These are phyloP conservation scores for Argyrosomus japonicus DNA, from an alignment of 2,113 vertebrate species.

Conservation along the genomic window DNA sequence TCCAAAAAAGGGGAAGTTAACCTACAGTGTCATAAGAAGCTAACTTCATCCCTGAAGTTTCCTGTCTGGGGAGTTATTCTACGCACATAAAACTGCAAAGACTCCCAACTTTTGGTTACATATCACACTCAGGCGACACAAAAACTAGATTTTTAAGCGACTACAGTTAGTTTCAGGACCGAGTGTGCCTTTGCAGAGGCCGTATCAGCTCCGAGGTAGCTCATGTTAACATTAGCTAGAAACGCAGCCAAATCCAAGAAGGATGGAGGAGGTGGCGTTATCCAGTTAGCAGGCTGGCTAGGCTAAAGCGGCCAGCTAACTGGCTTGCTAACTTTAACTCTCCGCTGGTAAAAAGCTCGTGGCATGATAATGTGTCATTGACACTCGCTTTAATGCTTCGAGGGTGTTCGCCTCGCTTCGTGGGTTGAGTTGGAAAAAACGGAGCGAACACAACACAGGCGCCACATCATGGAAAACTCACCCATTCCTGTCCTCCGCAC, in stretches of 20 bases:
- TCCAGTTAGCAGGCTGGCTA: conserved; percentile 67
- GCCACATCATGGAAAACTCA: conserved; percentile 81
- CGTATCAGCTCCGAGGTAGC: not conserved
- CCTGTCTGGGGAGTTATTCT: not conserved
- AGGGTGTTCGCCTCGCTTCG: not conserved
- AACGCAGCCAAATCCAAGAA: conserved; percentile 27
- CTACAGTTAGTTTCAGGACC: not conserved
- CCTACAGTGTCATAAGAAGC: not conserved
- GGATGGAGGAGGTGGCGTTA: conserved; percentile 67
- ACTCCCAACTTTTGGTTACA: conserved; percentile 7
- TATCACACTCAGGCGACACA: too few species aligned
- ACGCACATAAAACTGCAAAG: not conserved
- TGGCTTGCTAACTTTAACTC: conserved; percentile 55
- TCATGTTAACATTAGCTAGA: conserved; percentile 30
- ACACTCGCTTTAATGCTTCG: not conserved
- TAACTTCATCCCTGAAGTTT: not conserved
- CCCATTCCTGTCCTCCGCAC: conserved; percentile 81
- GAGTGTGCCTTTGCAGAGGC: not conserved
- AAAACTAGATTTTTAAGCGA: not conserved
- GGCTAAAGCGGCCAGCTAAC: conserved; percentile 65
- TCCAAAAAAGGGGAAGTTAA: conserved; percentile 8
- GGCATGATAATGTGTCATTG: not conserved
- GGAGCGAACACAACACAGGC: conserved; percentile 14
- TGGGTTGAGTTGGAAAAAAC: not conserved
- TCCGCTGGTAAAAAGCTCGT: not conserved